phyloP scores from a whole-genome alignment of 2,113 vertebrate genomes.

The Phaetusa simplex region DNA sequence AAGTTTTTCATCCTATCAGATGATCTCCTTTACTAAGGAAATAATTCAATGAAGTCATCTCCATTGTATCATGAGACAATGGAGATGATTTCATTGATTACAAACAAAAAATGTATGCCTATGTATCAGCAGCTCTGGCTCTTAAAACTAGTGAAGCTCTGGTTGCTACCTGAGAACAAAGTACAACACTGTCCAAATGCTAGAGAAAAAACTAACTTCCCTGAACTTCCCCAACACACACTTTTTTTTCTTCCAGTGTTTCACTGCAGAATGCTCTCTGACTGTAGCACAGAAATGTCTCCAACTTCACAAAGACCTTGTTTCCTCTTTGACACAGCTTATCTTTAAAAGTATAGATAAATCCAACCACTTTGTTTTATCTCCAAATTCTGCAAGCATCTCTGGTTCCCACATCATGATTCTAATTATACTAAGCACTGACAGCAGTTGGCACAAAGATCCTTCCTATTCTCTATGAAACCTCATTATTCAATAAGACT shows the following conservation, averaged over 20 bases:
- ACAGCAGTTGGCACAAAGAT: background rate
- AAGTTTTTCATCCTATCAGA: background rate
- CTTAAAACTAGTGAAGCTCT: background rate
- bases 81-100: background rate
- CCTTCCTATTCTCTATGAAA: background rate
- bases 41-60: background rate
- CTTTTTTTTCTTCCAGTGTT: background rate
- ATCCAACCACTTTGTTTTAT: background rate
- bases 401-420: background rate
- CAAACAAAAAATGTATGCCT: background rate
- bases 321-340: background rate
- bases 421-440: background rate
- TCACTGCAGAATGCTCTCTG: background rate
- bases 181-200: background rate
- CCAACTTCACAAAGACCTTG: background rate
- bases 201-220: background rate
- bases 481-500: background rate
- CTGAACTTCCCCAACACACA: background rate
- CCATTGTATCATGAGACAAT: background rate
- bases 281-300: background rate
- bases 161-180: background rate
- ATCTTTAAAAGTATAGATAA: slow-evolving; percentile 5
- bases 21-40: background rate
- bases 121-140: background rate
- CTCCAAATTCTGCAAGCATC: background rate